Base-by-base conservation (phyloP, 1,140 invertebrate genomes). In the Nymphalis io region DNA sequence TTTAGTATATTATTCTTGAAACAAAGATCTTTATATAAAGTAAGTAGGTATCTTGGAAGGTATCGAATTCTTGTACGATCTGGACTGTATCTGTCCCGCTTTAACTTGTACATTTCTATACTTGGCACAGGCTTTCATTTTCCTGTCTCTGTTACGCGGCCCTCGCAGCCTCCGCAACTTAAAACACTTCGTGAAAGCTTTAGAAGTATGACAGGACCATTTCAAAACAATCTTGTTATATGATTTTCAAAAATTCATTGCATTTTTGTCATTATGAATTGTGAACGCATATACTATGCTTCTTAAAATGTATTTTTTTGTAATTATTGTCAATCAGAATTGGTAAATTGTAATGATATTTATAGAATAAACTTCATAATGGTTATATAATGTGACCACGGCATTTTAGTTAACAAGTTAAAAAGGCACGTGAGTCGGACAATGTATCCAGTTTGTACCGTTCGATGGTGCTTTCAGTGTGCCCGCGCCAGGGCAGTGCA, bases 381-480 rank as follows among this genome's bases (percentile, higher is more conserved):
- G 12, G 13, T 44, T 44, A 15, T 27, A 55, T 55, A 55, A 27
- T 55, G 6, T 53, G 51, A 55, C 11, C 20, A 55, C 12, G 21
- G 20, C 4, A 33, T 33, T 21, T 55, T 27, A 27, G 12, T 27
- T 12, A 15, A 83, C 83, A 73, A 82, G 83, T 88, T 81, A 78
- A 79, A 81, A 81, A 83, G 79, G 74, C 86, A 88, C 86, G 86
- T 89, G 88, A 79, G 77, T 64, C 20, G 80, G 78, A 80, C 84
- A 83, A 83, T 81, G 82, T 83, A 82, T 88, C 89, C 87, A 86
- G 89, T 90, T 91, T 89, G 78, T 88, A 85, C 87, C 89, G 89
- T 89, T 85, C 62, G 75, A 80, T 81, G 82, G 84, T 85, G 86
- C 68, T 79, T 69, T 79, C 79, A 78, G 74, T 75, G 70, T 68